phyloP scores from a whole-genome alignment of 2,113 vertebrate genomes.

The Rhynchomys soricoides region DNA sequence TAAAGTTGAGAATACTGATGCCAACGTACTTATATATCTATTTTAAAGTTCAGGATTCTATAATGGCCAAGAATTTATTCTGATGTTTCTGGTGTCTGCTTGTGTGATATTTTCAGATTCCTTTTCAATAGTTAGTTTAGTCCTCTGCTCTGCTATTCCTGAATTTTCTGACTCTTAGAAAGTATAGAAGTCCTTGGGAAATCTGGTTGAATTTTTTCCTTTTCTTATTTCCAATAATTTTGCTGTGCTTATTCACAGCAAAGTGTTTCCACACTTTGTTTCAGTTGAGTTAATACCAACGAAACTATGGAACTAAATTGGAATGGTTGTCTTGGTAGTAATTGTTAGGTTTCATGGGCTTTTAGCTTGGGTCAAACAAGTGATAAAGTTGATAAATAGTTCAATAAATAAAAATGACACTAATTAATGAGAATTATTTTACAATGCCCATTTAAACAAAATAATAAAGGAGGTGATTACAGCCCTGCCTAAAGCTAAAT shows the following conservation, averaged over 20 bases:
- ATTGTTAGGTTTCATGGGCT: not conserved
- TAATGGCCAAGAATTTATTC: not conserved
- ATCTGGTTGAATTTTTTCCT: not conserved
- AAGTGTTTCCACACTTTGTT: not conserved
- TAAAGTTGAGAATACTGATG: not conserved
- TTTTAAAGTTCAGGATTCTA: not conserved
- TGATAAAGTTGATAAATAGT: constrained; percentile 49
- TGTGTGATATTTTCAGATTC: not conserved
- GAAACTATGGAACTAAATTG: not conserved
- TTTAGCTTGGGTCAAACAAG: not conserved
- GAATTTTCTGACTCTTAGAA: not conserved
- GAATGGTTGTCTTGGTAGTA: not conserved
- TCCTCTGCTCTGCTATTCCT: not conserved
- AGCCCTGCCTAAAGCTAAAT: constrained; percentile 51
- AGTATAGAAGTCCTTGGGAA: not conserved
- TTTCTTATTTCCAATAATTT: not conserved
- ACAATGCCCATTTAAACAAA: constrained; percentile 47
- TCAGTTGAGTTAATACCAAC: not conserved
- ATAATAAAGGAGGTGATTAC: constrained; percentile 27
- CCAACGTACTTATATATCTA: not conserved
- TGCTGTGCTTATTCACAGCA: not conserved
- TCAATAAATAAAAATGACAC: constrained; percentile 60
- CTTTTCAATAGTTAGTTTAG: not conserved
- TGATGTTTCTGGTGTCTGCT: not conserved
- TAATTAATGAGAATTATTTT: constrained; percentile 63